Base-by-base conservation (phyloP, 2,888 invertebrate genomes). In the Orchesella flavescens region DNA sequence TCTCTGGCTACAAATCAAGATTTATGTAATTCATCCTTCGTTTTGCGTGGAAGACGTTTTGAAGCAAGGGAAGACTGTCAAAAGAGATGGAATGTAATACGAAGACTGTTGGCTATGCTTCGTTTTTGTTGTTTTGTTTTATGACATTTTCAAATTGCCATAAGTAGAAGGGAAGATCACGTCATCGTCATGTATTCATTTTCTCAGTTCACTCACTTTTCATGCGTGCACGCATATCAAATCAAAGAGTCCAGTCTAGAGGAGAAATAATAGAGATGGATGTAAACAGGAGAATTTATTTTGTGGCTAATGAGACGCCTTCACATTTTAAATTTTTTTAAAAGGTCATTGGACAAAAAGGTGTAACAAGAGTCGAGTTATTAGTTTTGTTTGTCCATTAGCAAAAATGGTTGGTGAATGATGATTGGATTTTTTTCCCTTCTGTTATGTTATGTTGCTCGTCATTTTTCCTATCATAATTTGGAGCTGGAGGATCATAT, bases 271-370 rank as follows among this genome's bases (percentile, higher is more conserved):
- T 4, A 68, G 19, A 53, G 15, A 53, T 53, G 17, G 17, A 53
- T 13, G 53, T 2, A 53, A 53, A 53, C 4, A 53, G 10, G 13
- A 17, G 21, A 34, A 73, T 19, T 21, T 53, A n/a, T 59, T 71
- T 53, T 73, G 73, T n/a, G 44, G 76, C 34, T 65, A 76, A 76
- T 76, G 55, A 76, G 63, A 76, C 65, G 66, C 63, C 63, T 76
- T 76, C 65, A 66, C 76, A 55, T 66, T 76, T n/a, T n/a, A n/a
- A n/a, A n/a, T n/a, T n/a, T n/a, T n/a, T n/a, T 65, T 76, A 61
- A 66, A 23, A 76, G 76, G 76, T 76, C 76, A 76, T 76, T 76
- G 66, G 46, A 76, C 76, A 76, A 76, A 66, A 57, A 53, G 76
- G 57, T 34, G 59, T 76, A 76, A 76, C 76, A 66, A 76, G 76